Conservation (phyloP, 2,113 vertebrate species). For the Fregata magnificens region DNA sequence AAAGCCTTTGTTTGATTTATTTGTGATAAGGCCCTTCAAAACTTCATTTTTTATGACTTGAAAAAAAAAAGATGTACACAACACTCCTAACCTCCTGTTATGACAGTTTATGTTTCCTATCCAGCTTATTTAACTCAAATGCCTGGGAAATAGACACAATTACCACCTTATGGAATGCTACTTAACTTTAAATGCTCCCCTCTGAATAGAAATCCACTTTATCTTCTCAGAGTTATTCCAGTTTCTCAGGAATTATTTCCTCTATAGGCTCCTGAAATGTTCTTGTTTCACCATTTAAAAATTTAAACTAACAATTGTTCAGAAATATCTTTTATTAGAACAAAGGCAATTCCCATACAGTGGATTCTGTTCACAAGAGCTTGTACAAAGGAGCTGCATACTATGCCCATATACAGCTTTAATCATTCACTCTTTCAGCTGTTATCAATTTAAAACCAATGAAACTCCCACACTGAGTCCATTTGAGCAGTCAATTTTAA, state of each 20-base stretch:
- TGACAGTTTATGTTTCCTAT: constrained; percentile 77
- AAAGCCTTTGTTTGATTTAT: constrained; percentile 59
- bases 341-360: constrained; percentile 77
- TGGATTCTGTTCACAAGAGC: constrained; percentile 71
- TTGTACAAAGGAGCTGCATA: constrained; percentile 76
- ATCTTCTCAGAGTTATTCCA: constrained; percentile 77
- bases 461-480: constrained; percentile 87
- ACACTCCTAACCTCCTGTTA: constrained; percentile 68
- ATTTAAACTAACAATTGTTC: constrained; percentile 76
- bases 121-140: constrained; percentile 77
- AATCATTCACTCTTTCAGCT: constrained; percentile 85
- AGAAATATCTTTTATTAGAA: constrained; percentile 76
- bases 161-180: constrained; percentile 81
- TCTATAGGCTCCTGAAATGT: constrained; percentile 73
- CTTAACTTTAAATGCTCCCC: constrained; percentile 79
- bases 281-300: constrained; percentile 76
- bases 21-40: constrained; percentile 54
- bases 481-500: constrained; percentile 90
- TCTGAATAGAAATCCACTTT: constrained; percentile 73
- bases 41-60: constrained; percentile 54
- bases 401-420: constrained; percentile 80
- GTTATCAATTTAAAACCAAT: constrained; percentile 91
- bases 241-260: constrained; percentile 76
- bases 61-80: constrained; percentile 60
- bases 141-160: constrained; percentile 78